phyloP scores from a whole-genome alignment of 2,888 invertebrate species.

The Sphaerophoria rueppellii region DNA sequence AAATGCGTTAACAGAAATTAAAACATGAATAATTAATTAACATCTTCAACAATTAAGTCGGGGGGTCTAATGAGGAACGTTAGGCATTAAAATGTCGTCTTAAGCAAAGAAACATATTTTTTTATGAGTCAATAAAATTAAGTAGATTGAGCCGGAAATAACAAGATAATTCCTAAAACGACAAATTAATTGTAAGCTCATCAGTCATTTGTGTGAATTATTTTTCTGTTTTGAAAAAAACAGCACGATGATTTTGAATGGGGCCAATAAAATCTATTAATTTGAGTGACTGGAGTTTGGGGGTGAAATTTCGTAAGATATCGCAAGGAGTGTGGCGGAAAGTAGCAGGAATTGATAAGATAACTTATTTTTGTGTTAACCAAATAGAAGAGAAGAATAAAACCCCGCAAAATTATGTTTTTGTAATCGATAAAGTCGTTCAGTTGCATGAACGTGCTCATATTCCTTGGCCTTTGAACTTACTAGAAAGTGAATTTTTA shows the following conservation, averaged over 20 bases:
- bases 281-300: neutral
- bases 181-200: conserved; percentile 31
- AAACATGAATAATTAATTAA: conserved; percentile 1
- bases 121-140: conserved; percentile 5
- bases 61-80: conserved; percentile 1
- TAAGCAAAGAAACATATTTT: conserved; percentile 2
- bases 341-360: conserved; percentile 2
- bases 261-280: conserved; percentile 3
- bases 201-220: conserved; percentile 8
- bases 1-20: neutral
- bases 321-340: conserved; percentile 26
- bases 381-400: neutral
- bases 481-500: too few relatives aligned
- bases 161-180: conserved; percentile 23
- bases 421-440: too few relatives aligned
- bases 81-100: neutral
- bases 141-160: conserved; percentile 41
- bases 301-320: neutral
- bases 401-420: neutral
- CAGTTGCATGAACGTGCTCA: too few relatives aligned
- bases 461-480: too few relatives aligned
- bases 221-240: neutral
- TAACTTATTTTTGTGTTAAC: conserved; percentile 28
- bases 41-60: neutral
- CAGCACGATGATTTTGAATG: neutral